phyloP scores from a whole-genome alignment of 2,797 vertebrate genomes.

The Spondyliosoma cantharus region DNA sequence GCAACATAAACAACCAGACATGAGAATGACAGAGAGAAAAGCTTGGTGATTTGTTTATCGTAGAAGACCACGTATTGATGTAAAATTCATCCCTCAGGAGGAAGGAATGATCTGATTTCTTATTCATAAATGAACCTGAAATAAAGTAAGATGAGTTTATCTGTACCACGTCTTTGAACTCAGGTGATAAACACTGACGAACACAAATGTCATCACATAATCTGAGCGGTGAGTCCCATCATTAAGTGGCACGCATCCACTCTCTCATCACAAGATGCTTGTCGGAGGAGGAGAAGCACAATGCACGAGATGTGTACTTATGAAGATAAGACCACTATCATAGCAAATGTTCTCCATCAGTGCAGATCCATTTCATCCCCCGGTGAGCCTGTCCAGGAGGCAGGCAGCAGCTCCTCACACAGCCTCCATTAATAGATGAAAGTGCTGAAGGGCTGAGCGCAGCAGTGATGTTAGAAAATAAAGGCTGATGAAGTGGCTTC shows the following conservation, averaged over 20 bases:
- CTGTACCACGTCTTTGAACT: not conserved
- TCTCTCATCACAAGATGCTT: not conserved
- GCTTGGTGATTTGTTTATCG: not conserved
- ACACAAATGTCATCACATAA: not conserved
- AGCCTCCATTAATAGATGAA: constrained; percentile 53
- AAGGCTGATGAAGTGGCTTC: constrained; percentile 23
- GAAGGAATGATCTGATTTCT: not conserved
- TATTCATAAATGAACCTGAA: not conserved
- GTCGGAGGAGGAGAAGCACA: not conserved
- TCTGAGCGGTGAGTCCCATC: not conserved
- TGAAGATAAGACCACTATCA: constrained; percentile 22
- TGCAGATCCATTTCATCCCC: constrained; percentile 20
- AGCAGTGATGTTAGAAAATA: constrained; percentile 43
- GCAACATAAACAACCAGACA: constrained; percentile 11
- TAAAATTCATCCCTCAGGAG: not conserved
- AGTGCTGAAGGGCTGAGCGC: constrained; percentile 24
- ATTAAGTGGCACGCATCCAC: not conserved
- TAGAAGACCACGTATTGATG: not conserved
- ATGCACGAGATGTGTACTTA: not conserved
- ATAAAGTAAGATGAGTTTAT: not conserved
- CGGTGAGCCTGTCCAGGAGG: constrained; percentile 32
- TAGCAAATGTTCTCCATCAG: constrained; percentile 4
- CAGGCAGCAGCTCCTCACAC: constrained; percentile 41
- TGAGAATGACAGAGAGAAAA: not conserved
- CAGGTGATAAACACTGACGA: not conserved